Conservation (phyloP, 2,888 invertebrate species). For the Cylloceria caligata region DNA sequence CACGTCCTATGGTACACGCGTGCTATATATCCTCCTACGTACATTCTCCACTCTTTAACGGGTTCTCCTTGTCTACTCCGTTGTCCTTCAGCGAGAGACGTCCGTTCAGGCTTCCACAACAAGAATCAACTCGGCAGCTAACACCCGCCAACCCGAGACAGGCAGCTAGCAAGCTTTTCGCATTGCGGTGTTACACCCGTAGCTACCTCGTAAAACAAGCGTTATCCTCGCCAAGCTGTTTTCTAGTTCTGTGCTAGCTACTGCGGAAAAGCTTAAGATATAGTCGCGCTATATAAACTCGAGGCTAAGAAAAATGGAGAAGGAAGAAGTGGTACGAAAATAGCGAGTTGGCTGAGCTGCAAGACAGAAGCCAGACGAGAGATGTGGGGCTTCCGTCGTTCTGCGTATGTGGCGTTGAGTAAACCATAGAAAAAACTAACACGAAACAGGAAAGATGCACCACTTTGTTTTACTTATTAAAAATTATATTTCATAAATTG, state of each 20-base stretch:
- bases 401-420: background rate
- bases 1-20: constrained; percentile 12
- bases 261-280: constrained; percentile 48
- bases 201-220: constrained; percentile 51
- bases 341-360: constrained; percentile 37
- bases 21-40: constrained; percentile 28
- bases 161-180: constrained; percentile 56
- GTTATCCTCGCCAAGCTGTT: constrained; percentile 44
- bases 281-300: constrained; percentile 28
- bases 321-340: constrained; percentile 25
- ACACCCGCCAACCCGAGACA: constrained; percentile 47
- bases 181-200: constrained; percentile 54
- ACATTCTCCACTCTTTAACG: constrained; percentile 55
- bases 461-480: background rate
- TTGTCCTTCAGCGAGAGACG: constrained; percentile 42
- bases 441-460: background rate
- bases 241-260: constrained; percentile 18
- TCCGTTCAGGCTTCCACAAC: constrained; percentile 29
- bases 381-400: constrained; percentile 18
- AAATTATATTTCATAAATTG: background rate
- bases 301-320: constrained; percentile 47
- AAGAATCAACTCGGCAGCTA: constrained; percentile 52
- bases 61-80: constrained; percentile 52
- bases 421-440: constrained; percentile 17
- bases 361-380: constrained; percentile 33